These are phyloP conservation scores for Sipha maydis DNA, from an alignment of 2,888 invertebrate genomes.

Conservation along the genomic window DNA sequence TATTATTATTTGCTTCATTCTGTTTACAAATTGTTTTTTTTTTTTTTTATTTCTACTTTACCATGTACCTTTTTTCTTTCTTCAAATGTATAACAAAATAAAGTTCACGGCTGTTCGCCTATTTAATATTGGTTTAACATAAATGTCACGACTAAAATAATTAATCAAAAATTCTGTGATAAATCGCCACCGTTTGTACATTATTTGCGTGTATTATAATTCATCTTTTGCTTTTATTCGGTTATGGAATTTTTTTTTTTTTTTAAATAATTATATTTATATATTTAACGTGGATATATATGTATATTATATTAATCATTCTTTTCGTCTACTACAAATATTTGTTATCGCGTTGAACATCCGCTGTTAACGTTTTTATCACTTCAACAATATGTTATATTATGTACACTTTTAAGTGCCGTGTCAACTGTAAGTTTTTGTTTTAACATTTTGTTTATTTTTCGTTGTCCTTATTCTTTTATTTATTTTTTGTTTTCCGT, in stretches of 20 bases:
- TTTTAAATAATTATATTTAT: not conserved
- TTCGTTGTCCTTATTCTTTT: constrained; percentile 27
- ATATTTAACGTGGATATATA: not conserved
- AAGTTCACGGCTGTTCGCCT: constrained; percentile 35
- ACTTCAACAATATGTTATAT: constrained; percentile 36
- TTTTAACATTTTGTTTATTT: constrained; percentile 18
- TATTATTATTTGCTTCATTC: constrained; percentile 29
- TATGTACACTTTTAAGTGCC: constrained; percentile 33
- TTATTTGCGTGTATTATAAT: constrained; percentile 54
- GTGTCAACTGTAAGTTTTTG: constrained; percentile 43
- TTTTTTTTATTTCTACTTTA: constrained; percentile 15
- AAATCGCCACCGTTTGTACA: constrained; percentile 55
- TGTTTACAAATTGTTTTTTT: constrained; percentile 9
- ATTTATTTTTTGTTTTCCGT: constrained; percentile 18
- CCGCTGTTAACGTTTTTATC: constrained; percentile 62
- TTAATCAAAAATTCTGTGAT: constrained; percentile 62
- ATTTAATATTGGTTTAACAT: constrained; percentile 37
- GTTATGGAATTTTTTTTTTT: not conserved
- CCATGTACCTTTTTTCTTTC: constrained; percentile 28
- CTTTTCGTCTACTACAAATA: constrained; percentile 13
- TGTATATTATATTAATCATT: constrained; percentile 18
- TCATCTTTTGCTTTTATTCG: constrained; percentile 21
- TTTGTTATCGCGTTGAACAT: constrained; percentile 44
- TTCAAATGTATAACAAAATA: constrained; percentile 33
- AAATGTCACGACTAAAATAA: constrained; percentile 54